Percentiles rank a stretch among this genome's conserved stretches.
Conservation (phyloP, 2,797 vertebrate species). For the Erpetoichthys calabaricus region DNA sequence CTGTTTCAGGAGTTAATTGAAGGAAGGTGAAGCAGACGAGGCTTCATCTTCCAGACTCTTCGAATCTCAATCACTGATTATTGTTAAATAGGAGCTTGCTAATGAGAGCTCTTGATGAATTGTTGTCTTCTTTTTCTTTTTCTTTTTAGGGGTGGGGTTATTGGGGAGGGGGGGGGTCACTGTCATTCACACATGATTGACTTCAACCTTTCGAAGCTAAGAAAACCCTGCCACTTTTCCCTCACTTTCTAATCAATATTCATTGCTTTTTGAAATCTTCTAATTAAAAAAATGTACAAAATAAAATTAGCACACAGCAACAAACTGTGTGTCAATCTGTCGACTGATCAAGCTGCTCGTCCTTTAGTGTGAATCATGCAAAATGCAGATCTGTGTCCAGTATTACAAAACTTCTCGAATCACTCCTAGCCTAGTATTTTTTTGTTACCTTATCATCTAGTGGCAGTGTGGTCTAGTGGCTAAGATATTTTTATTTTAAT, state of each 20-base stretch:
- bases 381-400: no score
- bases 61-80: constrained; percentile 78
- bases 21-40: constrained; percentile 59
- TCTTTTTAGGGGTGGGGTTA: constrained; percentile 14
- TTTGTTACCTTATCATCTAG: no score
- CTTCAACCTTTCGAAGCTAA: constrained; percentile 71
- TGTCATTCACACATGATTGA: constrained; percentile 81
- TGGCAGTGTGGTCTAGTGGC: no score
- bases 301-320: constrained; percentile 13
- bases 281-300: constrained; percentile 53
- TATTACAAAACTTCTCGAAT: no score
- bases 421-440: no score
- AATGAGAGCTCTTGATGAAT: constrained; percentile 70
- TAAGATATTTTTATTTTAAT: no score
- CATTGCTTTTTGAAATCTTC: constrained; percentile 72
- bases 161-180: constrained; percentile 24
- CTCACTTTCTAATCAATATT: constrained; percentile 68
- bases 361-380: no score
- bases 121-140: constrained; percentile 56
- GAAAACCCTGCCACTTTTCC: constrained; percentile 41
- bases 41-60: constrained; percentile 48
- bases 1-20: constrained; percentile 69
- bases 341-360: constrained; percentile 5
- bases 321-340: constrained; percentile 10
- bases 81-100: constrained; percentile 73